phyloP scores from a whole-genome alignment of 2,797 vertebrate species.

The Ispidina lecontei region DNA sequence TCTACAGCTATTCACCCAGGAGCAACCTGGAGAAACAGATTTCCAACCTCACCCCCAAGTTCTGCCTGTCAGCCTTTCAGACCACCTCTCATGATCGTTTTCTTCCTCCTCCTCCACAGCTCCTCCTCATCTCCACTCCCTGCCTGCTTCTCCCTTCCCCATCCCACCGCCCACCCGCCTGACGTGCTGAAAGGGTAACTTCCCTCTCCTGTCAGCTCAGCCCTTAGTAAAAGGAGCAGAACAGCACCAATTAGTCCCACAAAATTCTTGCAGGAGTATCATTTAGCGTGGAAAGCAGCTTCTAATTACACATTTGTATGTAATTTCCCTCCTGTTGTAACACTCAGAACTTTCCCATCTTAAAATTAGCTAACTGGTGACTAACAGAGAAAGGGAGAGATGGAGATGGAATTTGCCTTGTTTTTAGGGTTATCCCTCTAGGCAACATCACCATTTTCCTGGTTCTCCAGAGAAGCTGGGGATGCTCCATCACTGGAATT shows the following conservation, averaged over 20 bases:
- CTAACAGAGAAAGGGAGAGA: neutral
- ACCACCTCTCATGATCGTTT: neutral
- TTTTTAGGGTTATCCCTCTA: neutral
- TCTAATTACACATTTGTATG: neutral
- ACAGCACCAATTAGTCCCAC: neutral
- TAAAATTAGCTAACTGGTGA: neutral
- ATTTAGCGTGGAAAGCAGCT: neutral
- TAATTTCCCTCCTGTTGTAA: neutral
- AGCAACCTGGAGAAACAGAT: neutral
- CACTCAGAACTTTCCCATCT: neutral
- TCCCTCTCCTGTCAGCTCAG: neutral
- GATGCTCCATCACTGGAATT: neutral
- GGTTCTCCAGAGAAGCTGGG: no score
- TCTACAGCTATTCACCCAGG: neutral
- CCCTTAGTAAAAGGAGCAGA: neutral
- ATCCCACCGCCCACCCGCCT: neutral
- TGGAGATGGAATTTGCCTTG: neutral
- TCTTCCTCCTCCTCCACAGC: neutral
- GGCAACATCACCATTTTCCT: neutral
- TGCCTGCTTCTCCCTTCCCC: neutral
- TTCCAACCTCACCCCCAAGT: neutral
- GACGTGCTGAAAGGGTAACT: neutral
- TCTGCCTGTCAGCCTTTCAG: neutral
- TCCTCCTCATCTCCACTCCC: neutral
- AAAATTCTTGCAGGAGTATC: neutral